Conservation (phyloP, 2,888 invertebrate species). For the Brenthis daphne region DNA sequence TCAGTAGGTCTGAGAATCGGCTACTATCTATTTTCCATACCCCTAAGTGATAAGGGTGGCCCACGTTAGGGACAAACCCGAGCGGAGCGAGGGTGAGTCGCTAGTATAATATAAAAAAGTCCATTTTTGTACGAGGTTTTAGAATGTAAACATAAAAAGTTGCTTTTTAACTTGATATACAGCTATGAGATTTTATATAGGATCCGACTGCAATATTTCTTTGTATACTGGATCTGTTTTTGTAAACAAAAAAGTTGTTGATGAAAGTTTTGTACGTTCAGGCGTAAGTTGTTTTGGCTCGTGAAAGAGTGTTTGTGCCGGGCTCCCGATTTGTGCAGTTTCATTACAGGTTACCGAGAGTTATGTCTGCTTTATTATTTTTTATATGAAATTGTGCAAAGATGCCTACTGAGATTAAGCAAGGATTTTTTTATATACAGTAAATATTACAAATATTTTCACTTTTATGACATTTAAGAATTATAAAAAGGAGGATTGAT, state of each 20-base stretch:
- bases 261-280: slow-evolving; percentile 35
- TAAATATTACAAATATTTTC: background rate
- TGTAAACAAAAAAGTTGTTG: slow-evolving; percentile 31
- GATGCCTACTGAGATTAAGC: slow-evolving; percentile 11
- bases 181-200: slow-evolving; percentile 15
- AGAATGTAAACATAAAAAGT: slow-evolving; percentile 11
- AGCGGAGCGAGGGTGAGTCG: too few relatives aligned
- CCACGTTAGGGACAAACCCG: too few relatives aligned
- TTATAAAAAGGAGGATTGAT: too few relatives aligned
- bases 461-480: background rate
- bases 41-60: too few relatives aligned
- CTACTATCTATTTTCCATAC: too few relatives aligned
- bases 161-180: slow-evolving; percentile 39
- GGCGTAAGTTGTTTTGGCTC: slow-evolving; percentile 32
- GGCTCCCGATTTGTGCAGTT: slow-evolving; percentile 29
- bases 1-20: too few relatives aligned
- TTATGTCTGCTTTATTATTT: slow-evolving; percentile 32
- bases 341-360: slow-evolving; percentile 38
- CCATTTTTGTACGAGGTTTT: slow-evolving; percentile 58
- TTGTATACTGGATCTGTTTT: slow-evolving; percentile 29
- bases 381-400: slow-evolving; percentile 19
- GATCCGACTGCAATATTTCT: slow-evolving; percentile 17
- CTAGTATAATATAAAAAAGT: slow-evolving; percentile 51
- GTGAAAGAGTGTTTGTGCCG: slow-evolving; percentile 31
- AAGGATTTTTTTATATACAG: background rate